Conservation (phyloP, 2,888 invertebrate species). For the Cinara cedri region DNA sequence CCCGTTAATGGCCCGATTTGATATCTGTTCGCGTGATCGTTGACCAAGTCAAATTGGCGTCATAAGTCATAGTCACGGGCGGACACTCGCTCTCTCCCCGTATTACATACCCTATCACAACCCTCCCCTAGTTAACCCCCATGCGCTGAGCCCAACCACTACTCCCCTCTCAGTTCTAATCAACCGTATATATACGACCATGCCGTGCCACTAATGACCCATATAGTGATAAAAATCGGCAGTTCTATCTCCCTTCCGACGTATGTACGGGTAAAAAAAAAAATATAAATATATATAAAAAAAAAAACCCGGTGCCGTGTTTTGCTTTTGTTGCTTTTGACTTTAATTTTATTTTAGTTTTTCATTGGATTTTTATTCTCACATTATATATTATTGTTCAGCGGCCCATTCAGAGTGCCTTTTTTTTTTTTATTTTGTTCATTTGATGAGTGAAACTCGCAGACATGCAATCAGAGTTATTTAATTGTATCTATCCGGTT, state of each 20-base stretch:
- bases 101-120: background rate
- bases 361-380: background rate
- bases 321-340: background rate
- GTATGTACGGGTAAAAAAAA: background rate
- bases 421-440: background rate
- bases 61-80: slow-evolving; percentile 56
- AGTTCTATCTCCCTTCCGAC: background rate
- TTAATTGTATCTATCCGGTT: background rate
- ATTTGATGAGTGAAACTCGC: background rate
- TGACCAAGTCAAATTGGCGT: slow-evolving; percentile 55
- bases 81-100: slow-evolving; percentile 5
- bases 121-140: background rate
- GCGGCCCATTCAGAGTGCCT: background rate
- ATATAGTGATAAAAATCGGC: slow-evolving; percentile 35
- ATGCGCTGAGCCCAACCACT: background rate
- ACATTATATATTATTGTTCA: background rate
- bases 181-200: background rate
- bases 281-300: background rate
- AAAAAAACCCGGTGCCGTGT: background rate
- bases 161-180: background rate
- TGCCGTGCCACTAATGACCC: slow-evolving; percentile 35
- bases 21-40: slow-evolving; percentile 56
- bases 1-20: slow-evolving; percentile 52
- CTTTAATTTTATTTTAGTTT: background rate
- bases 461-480: slow-evolving; percentile 11